Base-by-base conservation (phyloP, 2,797 vertebrate genomes). In the Gymnoscopelus microlampas region DNA sequence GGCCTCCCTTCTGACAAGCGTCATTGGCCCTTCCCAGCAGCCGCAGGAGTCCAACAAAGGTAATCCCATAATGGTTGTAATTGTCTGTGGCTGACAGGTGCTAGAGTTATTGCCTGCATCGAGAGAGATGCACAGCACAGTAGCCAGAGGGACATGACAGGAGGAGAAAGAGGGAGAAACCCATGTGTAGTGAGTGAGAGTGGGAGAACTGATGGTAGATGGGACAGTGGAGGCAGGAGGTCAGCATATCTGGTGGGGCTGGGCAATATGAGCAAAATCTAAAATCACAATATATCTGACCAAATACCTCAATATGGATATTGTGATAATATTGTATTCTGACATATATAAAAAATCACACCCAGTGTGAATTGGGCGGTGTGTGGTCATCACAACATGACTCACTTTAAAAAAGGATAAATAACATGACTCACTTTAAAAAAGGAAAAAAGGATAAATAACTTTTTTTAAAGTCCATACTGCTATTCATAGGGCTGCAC, bases 51-150 rank as follows among this genome's bases (percentile, higher is more conserved):
- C 82, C 70, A 78, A 84, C 87, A 79, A 80, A 77, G 71, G 81
- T 83, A 89, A 91, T 85, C 80, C 77, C 66, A 71, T 89, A 86
- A 91, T 87, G 81, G 85, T 70, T 67, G 85, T 80, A 77, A 88
- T 81, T 85, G 82, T 83, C 62, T 75, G 72, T 51, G 71, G 79
- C 83, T 74, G 75, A 86, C 86, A 87, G 79, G 80, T 90, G 78
- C 63, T 76, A 61, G 74, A 74, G 75, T 80, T 67, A 59, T 54
- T 63, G 55, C 29, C 65, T 63, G 59, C 53, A 58, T 78, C 56
- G 66, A 53, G 48, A 53, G 48, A 73, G 19, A 44, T 26, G 68
- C 2, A n/a, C 2, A 57, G 64, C 44, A 49, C 23, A 49, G 63
- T 61, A 66, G 63, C 67, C 67, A 24, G 48, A 70, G 60, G 66